These are phyloP conservation scores for Psammodynastes pulverulentus DNA, from an alignment of 2,113 vertebrate genomes.

Conservation along the genomic window DNA sequence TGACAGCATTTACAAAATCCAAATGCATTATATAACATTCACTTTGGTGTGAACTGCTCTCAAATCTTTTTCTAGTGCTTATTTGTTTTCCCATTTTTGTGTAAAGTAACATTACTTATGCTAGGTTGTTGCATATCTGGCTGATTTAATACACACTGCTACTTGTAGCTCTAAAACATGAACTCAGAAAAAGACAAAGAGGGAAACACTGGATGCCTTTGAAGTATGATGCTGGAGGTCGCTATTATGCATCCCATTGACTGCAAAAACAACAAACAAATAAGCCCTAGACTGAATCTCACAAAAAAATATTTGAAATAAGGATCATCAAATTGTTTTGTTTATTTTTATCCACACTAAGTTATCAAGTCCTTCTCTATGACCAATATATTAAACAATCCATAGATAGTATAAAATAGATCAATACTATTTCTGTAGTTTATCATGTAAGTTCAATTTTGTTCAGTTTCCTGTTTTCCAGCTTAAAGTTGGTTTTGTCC, in stretches of 20 bases:
- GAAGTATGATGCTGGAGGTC: neutral
- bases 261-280: neutral
- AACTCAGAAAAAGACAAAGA: neutral
- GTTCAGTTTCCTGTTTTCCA: neutral
- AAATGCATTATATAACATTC: neutral
- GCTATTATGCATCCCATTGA: neutral
- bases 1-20: neutral
- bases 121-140: neutral
- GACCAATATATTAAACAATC: neutral
- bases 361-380: neutral
- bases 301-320: neutral
- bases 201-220: neutral
- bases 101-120: neutral
- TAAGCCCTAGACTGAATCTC: neutral
- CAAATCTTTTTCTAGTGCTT: neutral
- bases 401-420: neutral
- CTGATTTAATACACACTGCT: neutral
- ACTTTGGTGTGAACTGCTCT: neutral
- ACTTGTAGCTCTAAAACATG: neutral
- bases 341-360: neutral
- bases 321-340: neutral
- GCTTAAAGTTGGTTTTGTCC: neutral
- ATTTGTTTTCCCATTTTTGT: neutral
- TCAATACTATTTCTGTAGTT: neutral
- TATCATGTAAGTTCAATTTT: neutral